phyloP scores from a whole-genome alignment of 64 coral and sea anemone genomes.

The Cladopsammia gracilis region DNA sequence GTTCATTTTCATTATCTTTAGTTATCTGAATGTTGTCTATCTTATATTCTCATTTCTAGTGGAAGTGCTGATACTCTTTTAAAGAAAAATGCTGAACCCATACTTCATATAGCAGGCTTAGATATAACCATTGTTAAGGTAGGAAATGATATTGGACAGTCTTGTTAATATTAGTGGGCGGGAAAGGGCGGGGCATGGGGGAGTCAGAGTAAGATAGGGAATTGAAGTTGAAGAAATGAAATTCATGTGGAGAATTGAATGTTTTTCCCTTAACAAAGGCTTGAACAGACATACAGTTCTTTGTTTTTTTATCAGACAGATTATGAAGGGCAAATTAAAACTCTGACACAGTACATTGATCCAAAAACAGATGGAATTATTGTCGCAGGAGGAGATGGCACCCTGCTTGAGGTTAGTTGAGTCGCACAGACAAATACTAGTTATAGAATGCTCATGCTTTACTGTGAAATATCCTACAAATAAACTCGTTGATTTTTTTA shows the following conservation, averaged over 20 bases:
- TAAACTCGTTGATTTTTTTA: no score
- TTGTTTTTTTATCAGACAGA: constrained; percentile 79
- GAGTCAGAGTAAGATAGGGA: no score
- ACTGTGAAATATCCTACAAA: no score
- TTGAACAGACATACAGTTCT: no score
- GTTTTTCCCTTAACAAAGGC: no score
- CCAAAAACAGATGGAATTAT: constrained; percentile 97
- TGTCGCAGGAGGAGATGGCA: constrained; percentile 98
- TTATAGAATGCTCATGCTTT: no score
- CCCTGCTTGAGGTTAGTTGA: constrained; percentile 84
- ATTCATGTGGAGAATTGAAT: no score
- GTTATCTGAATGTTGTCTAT: no score
- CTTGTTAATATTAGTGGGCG: not conserved
- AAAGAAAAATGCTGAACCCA: constrained; percentile 98
- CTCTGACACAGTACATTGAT: constrained; percentile 94
- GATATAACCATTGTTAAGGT: constrained; percentile 96
- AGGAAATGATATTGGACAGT: not conserved
- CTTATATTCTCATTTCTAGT: constrained; percentile 2
- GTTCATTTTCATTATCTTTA: no score
- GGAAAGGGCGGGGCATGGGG: no score
- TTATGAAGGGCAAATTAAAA: constrained; percentile 99
- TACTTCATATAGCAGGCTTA: constrained; percentile 96
- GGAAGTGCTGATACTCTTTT: constrained; percentile 84
- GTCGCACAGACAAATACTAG: no score
- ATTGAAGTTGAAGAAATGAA: no score